These are phyloP conservation scores for Cossypha niveicapilla DNA, from an alignment of 2,797 vertebrate species.

Conservation along the genomic window DNA sequence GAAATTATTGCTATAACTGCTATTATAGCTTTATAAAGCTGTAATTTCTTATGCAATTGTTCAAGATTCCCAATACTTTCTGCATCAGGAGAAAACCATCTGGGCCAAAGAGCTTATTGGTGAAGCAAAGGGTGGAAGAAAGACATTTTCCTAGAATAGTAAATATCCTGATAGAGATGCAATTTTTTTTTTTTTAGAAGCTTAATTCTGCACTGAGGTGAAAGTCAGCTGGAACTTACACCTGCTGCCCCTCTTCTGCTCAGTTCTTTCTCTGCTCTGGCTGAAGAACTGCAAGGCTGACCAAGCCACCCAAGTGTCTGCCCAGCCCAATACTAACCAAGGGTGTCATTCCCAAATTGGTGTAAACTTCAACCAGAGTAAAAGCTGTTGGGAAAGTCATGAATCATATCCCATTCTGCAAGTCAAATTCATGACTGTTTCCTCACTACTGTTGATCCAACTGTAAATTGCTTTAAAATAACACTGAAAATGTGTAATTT, in stretches of 20 bases:
- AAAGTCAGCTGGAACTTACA: background rate
- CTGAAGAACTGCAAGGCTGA: background rate
- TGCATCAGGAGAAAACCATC: background rate
- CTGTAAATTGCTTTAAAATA: background rate
- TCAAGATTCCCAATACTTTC: background rate
- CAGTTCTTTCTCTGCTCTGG: background rate
- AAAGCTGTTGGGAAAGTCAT: background rate
- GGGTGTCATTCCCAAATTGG: fast-evolving
- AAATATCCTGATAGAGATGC: background rate
- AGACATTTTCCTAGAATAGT: background rate
- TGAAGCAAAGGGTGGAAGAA: background rate
- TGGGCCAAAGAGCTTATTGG: background rate
- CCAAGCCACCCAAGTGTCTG: background rate
- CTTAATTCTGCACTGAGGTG: background rate
- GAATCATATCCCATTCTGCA: background rate
- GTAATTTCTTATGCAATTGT: background rate
- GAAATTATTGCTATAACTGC: too few relatives aligned
- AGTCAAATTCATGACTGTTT: background rate
- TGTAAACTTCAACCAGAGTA: background rate
- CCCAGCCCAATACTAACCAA: background rate
- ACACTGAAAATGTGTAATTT: background rate
- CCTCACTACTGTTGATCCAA: background rate
- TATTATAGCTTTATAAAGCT: too few relatives aligned
- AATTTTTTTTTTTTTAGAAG: too few relatives aligned
- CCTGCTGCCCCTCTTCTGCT: background rate